These are phyloP conservation scores for Cataglyphis cursor DNA, from an alignment of 2,888 invertebrate species.

Conservation along the genomic window DNA sequence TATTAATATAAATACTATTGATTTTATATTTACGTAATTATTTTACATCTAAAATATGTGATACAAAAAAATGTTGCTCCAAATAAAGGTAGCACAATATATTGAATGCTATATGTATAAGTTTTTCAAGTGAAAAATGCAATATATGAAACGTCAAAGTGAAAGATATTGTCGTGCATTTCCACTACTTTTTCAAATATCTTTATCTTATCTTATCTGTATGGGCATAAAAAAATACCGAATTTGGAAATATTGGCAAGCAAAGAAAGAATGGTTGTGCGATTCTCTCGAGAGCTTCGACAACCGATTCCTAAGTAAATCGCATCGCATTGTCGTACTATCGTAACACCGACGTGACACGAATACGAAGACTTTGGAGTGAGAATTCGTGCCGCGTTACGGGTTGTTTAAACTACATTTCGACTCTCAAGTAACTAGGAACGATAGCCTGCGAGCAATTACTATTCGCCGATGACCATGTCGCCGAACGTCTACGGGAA, in stretches of 20 bases:
- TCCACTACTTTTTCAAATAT: conserved; percentile 11
- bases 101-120: neutral
- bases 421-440: conserved; percentile 54
- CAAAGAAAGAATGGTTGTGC: conserved; percentile 30
- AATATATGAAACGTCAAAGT: neutral
- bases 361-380: conserved; percentile 70
- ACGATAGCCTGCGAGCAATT: conserved; percentile 60
- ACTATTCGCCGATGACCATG: conserved; percentile 59
- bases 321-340: conserved; percentile 72
- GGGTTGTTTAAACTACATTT: conserved; percentile 61
- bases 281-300: conserved; percentile 49
- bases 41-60: neutral
- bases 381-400: conserved; percentile 56
- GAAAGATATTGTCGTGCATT: neutral
- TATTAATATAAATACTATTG: neutral
- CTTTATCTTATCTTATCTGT: neutral
- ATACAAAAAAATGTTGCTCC: neutral
- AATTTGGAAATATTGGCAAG: neutral
- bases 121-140: neutral
- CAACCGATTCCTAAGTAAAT: conserved; percentile 69
- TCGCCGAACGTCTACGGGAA: conserved; percentile 21
- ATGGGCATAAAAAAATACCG: neutral
- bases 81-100: neutral
- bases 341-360: conserved; percentile 75
- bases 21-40: neutral